Percentiles rank a stretch among this genome's conserved stretches.
These are phyloP conservation scores for Ectropis grisescens DNA, from an alignment of 1,140 invertebrate genomes.

Conservation along the genomic window DNA sequence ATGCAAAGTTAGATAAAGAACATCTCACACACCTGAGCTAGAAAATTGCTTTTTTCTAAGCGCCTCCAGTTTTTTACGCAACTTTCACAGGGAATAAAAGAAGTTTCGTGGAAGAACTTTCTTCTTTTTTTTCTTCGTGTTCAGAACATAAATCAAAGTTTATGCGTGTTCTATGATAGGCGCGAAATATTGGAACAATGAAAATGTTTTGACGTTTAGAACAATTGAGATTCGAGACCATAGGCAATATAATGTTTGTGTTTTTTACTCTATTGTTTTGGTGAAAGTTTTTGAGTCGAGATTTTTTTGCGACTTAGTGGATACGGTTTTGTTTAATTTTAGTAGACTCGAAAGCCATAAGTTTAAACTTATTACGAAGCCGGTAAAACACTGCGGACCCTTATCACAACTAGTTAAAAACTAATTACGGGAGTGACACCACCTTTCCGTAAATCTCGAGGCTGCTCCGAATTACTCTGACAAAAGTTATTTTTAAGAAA, in stretches of 20 bases:
- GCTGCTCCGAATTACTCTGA: conserved; percentile 61
- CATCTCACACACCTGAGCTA: conserved; percentile 69
- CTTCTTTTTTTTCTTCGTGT: conserved; percentile 47
- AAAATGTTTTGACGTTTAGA: conserved; percentile 51
- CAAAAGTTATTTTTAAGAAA: conserved; percentile 71
- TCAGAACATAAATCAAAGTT: conserved; percentile 44
- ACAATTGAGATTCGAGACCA: too few species aligned
- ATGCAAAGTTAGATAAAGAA: conserved; percentile 70
- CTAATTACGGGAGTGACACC: conserved; percentile 67
- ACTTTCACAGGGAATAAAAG: conserved; percentile 67
- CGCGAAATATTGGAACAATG: conserved; percentile 46
- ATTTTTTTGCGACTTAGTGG: too few species aligned
- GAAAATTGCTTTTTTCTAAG: conserved; percentile 70
- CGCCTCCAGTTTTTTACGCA: conserved; percentile 66
- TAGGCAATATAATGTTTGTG: too few species aligned
- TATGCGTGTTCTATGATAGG: conserved; percentile 40
- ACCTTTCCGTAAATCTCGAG: conserved; percentile 62
- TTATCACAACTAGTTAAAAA: conserved; percentile 70
- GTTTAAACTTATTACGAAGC: conserved; percentile 35
- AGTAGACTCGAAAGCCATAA: conserved; percentile 8
- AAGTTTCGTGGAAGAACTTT: conserved; percentile 65
- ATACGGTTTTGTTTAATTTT: too few species aligned
- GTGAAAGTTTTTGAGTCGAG: conserved; percentile 25
- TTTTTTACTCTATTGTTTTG: conserved; percentile 28
- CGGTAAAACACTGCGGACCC: conserved; percentile 49